Percentiles rank a stretch among this genome's conserved stretches.
Conservation (phyloP, 2,113 vertebrate genomes). For the Eptesicus fuscus region DNA sequence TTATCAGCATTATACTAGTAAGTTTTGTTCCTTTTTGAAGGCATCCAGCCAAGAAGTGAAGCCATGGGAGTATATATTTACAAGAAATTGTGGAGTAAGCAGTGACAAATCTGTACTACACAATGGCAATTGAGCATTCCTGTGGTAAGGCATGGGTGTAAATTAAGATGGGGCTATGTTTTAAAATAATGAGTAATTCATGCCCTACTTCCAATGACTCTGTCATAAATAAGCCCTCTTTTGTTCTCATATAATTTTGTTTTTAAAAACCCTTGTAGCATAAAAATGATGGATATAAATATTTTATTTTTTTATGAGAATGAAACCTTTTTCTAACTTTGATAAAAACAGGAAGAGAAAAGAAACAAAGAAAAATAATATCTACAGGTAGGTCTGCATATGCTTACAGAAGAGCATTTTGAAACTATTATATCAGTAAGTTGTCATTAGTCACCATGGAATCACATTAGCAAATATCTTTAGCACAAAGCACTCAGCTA, state of each 20-base stretch:
- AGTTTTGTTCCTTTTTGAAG: slow-evolving; percentile 39
- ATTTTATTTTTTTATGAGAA: slow-evolving; percentile 19
- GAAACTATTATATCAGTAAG: not conserved
- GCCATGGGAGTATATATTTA: not conserved
- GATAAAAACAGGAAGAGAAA: not conserved
- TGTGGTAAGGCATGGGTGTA: not conserved
- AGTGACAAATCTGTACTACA: not conserved
- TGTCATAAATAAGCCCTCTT: not conserved
- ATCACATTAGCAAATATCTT: not conserved
- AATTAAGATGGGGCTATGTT: not conserved
- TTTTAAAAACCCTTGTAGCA: not conserved
- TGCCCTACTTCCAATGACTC: slow-evolving; percentile 11
- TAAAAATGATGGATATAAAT: not conserved
- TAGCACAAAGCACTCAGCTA: not conserved
- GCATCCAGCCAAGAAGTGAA: slow-evolving; percentile 16
- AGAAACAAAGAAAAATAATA: not conserved
- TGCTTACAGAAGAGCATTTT: not conserved
- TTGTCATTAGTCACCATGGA: not conserved
- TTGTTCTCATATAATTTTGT: slow-evolving; percentile 11
- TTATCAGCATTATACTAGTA: not conserved
- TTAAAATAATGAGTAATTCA: slow-evolving; percentile 39
- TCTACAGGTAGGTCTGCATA: not conserved
- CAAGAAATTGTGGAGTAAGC: not conserved
- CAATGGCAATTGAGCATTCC: not conserved
- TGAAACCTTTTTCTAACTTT: not conserved